Percentiles rank a stretch among this genome's conserved stretches.
phyloP scores from a whole-genome alignment of 1,140 invertebrate genomes.

The Euura saliciscinereae region DNA sequence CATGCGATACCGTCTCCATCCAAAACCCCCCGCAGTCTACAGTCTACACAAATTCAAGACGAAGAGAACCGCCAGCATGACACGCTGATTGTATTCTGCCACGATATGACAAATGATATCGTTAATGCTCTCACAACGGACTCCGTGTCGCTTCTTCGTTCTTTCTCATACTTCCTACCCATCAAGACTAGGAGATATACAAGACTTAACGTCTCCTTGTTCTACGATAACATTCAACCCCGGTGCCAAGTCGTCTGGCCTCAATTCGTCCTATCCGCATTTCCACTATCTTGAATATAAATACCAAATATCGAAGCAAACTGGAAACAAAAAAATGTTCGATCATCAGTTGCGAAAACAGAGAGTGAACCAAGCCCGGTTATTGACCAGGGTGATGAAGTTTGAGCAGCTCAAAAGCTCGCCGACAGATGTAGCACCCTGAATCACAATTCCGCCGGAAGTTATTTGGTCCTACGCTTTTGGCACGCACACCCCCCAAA shows the following conservation, averaged over 20 bases:
- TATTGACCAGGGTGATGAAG: neutral
- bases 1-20: too few relatives aligned
- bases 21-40: too few relatives aligned
- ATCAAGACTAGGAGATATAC: too few relatives aligned
- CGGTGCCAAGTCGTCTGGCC: too few relatives aligned
- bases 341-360: too few relatives aligned
- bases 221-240: too few relatives aligned
- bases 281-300: too few relatives aligned
- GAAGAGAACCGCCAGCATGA: neutral
- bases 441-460: neutral
- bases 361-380: neutral
- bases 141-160: neutral
- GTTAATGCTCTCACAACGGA: neutral
- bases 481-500: too few relatives aligned
- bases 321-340: too few relatives aligned
- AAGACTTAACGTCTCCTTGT: neutral
- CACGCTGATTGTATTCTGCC: constrained; percentile 1
- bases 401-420: neutral
- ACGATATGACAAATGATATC: neutral
- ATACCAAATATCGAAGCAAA: too few relatives aligned
- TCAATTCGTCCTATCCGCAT: too few relatives aligned
- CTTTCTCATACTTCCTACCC: neutral
- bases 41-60: neutral
- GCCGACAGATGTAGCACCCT: neutral
- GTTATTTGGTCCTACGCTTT: too few relatives aligned